Evolutionary conservation across 2,797 vertebrate genomes (phyloP), one percentile per base, ranked within the genome.

Genomic region (Catharus ustulatus): DNA sequence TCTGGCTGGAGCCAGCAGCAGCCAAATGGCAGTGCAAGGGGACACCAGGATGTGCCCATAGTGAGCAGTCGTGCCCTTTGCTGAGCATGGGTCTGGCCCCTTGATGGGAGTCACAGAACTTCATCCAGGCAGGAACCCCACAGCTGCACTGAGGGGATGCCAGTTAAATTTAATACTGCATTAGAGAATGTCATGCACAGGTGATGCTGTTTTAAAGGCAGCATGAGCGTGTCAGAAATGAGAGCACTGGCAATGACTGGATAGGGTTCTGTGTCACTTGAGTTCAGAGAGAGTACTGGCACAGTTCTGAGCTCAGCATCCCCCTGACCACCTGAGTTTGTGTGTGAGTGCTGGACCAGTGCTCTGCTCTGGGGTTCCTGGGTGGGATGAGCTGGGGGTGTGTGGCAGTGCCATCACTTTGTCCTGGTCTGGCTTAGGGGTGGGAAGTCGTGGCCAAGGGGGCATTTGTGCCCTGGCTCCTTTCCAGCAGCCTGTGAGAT

Each of bases 361-460:
- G 0, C 68, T 34, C 55, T 52, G 46, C 62, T 46, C 42, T 5
- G 6, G n/a, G n/a, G 20, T 8, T 43, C 67, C n/a, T 7, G 34
- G 13, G 45, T 34, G 15, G n/a, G 59, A 7, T 22, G 46, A n/a
- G 17, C 76, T 15, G 64, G 71, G 10, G 4, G 2, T 7, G 17
- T 2, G 1, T 9, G 52, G 29, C 27, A 55, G 80, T 0, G 0
- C 61, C 2, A 1, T 8, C 1, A 5, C 30, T 16, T 48, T 27
- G 8, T 30, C 0, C 6, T 34, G 24, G 12, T 52, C 45, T 46
- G 19, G 32, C 26, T 43, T 23, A 1, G 11, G 20, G 38, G 12
- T 38, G 10, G 3, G 59, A 17, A 62, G 46, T 23, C 3, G 1
- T 5, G 30, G 51, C 10, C 1, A 13, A n/a, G 15, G 16, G 38